These are phyloP conservation scores for Ptyas mucosa DNA, from an alignment of 2,113 vertebrate species.

Conservation along the genomic window DNA sequence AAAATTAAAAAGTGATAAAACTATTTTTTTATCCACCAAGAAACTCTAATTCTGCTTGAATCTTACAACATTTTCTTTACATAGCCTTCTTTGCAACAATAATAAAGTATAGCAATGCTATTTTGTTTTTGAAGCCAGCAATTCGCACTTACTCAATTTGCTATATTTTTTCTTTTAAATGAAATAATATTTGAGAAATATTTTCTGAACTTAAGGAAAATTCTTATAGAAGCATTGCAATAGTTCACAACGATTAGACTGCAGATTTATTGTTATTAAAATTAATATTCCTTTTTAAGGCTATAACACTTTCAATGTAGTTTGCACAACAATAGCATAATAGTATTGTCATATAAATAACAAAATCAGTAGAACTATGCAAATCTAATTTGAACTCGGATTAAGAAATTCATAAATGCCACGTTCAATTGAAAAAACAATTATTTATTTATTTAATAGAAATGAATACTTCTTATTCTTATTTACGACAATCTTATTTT, in stretches of 20 bases:
- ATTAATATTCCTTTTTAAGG: neutral
- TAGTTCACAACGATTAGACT: neutral
- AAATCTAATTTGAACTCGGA: neutral
- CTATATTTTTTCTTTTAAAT: conserved; percentile 8
- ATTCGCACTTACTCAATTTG: neutral
- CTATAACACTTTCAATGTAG: neutral
- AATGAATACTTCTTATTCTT: no score
- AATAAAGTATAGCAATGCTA: neutral
- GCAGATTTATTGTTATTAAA: neutral
- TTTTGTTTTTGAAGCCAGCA: neutral
- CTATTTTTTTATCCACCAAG: neutral
- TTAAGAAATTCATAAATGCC: neutral
- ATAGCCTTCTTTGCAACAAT: neutral
- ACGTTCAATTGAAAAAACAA: neutral
- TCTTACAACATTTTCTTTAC: no score
- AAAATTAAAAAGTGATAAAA: neutral
- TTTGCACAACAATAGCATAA: neutral
- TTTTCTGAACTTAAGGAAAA: neutral
- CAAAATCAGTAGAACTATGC: neutral
- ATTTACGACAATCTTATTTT: no score
- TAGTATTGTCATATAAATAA: neutral
- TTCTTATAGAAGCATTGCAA: conserved; percentile 2
- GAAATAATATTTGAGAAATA: neutral
- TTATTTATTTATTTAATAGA: neutral
- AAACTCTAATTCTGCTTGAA: neutral